Conservation (phyloP, 2,888 invertebrate genomes). For the Alentia gelatinosa region DNA sequence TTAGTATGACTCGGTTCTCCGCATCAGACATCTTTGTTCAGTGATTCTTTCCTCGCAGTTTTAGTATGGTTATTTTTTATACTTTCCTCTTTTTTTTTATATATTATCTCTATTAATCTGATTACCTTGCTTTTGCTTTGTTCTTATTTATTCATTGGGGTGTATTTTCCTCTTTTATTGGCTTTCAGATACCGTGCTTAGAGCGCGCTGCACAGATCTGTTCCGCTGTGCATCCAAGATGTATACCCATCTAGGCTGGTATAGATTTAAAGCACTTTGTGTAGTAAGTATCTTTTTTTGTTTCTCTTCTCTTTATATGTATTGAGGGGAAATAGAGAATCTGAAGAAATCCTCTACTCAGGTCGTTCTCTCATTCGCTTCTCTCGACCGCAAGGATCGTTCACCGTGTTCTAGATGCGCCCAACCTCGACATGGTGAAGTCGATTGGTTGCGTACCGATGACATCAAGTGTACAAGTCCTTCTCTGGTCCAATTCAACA, state of each 20-base stretch:
- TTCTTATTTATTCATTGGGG: not conserved
- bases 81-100: not conserved
- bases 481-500: not conserved
- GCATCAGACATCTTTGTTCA: conserved; percentile 76
- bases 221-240: no score
- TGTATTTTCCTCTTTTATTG: no score
- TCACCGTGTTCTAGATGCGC: not conserved
- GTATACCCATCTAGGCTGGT: no score
- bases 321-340: no score
- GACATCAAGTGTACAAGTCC: not conserved
- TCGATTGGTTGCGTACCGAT: not conserved
- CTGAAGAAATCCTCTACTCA: no score
- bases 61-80: not conserved
- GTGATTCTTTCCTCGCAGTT: not conserved
- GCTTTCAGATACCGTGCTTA: no score
- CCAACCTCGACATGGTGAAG: no score
- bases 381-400: not conserved
- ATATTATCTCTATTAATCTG: not conserved
- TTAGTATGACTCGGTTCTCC: conserved; percentile 97
- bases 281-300: no score
- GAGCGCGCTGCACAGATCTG: no score
- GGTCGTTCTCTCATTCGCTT: not conserved
- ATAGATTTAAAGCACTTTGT: no score
- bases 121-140: not conserved
- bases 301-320: no score